A percentile compares a stretch with the other conserved stretches of the same genome.
Conservation (phyloP, 2,888 invertebrate genomes). For the Labia minor region DNA sequence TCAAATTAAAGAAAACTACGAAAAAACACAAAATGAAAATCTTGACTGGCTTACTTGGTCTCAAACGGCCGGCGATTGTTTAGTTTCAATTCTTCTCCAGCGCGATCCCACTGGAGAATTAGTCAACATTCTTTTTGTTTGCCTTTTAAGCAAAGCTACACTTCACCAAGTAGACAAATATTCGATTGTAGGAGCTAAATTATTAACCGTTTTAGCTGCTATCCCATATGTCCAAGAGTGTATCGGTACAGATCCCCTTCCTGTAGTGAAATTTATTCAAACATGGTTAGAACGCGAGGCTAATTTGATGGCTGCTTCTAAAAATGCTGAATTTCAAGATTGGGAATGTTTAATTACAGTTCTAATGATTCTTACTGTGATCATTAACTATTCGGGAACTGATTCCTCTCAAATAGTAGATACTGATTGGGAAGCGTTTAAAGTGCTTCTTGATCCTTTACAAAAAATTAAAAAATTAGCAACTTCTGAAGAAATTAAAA, state of each 20-base stretch:
- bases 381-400: slow-evolving; percentile 29
- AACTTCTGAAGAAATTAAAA: slow-evolving; percentile 29
- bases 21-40: slow-evolving; percentile 6
- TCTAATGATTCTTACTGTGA: slow-evolving; percentile 36
- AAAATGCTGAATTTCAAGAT: slow-evolving; percentile 22
- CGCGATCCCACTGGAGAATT: slow-evolving; percentile 23
- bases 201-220: slow-evolving; percentile 34
- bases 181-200: slow-evolving; percentile 18
- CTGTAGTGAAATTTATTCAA: slow-evolving; percentile 34
- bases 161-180: background rate
- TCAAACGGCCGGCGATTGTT: slow-evolving; percentile 23
- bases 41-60: slow-evolving; percentile 14
- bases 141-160: slow-evolving; percentile 18
- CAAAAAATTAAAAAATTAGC: slow-evolving; percentile 27
- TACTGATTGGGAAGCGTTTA: slow-evolving; percentile 32
- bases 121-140: slow-evolving; percentile 23
- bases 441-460: slow-evolving; percentile 33
- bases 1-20: slow-evolving; percentile 19
- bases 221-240: slow-evolving; percentile 33
- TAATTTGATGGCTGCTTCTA: slow-evolving; percentile 24
- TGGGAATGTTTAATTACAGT: slow-evolving; percentile 33
- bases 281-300: slow-evolving; percentile 32
- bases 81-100: slow-evolving; percentile 23
- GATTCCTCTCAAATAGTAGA: slow-evolving; percentile 27
- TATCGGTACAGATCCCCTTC: slow-evolving; percentile 33